These are phyloP conservation scores for Glomeris marginata DNA, from an alignment of 2,888 invertebrate species.

Conservation along the genomic window DNA sequence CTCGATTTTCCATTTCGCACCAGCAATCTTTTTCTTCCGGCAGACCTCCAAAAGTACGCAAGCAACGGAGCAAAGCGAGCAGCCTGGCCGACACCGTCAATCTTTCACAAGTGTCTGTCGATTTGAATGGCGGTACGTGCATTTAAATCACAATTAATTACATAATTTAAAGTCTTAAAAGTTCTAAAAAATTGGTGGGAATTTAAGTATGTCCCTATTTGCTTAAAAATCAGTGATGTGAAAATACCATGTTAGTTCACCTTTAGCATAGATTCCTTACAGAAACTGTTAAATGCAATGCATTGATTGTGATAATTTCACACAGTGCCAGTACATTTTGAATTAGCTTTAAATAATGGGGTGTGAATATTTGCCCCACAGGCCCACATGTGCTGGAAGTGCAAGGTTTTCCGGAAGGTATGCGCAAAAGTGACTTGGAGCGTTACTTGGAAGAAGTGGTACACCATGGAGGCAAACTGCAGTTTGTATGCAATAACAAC, in stretches of 20 bases:
- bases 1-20: constrained; percentile 18
- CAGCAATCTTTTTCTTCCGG: constrained; percentile 10
- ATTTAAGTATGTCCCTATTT: no score
- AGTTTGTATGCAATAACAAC: constrained; percentile 15
- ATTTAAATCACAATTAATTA: neutral
- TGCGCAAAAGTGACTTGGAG: constrained; percentile 19
- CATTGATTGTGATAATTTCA: no score
- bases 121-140: neutral
- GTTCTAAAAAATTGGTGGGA: no score
- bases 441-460: constrained; percentile 19
- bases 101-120: constrained; percentile 8
- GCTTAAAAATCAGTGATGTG: no score
- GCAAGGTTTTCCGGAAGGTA: constrained; percentile 19
- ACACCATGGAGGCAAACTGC: constrained; percentile 19
- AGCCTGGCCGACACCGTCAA: constrained; percentile 1
- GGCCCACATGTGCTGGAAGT: constrained; percentile 18
- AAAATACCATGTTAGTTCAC: no score
- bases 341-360: no score
- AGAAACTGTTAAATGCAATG: no score
- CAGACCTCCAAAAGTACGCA: constrained; percentile 18
- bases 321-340: no score
- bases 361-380: neutral
- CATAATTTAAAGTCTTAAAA: no score
- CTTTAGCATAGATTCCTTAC: no score
- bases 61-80: constrained; percentile 18